Evolutionary conservation across 2,888 invertebrate species (phyloP).

Genomic region (Apamea monoglypha): DNA sequence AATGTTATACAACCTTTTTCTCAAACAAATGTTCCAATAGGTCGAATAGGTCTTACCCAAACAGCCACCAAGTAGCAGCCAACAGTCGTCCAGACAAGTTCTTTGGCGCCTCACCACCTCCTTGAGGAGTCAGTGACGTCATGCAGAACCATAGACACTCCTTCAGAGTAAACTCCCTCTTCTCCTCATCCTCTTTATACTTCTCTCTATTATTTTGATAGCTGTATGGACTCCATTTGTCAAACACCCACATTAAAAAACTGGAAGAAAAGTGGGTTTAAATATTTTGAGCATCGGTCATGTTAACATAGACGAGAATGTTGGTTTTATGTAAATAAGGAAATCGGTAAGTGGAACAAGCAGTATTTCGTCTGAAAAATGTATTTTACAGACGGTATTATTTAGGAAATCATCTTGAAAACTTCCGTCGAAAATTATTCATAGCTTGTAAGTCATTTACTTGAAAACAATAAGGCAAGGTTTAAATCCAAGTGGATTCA

Average conservation of each 20-base stretch:
- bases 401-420: background rate
- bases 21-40: background rate
- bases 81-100: constrained; percentile 98
- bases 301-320: background rate
- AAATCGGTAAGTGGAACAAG: background rate
- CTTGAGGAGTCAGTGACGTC: constrained; percentile 98
- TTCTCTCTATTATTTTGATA: constrained; percentile 98
- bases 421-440: background rate
- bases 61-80: constrained; percentile 99
- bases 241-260: constrained; percentile 98
- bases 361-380: background rate
- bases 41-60: constrained; percentile 91
- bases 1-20: background rate
- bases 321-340: constrained; percentile 7
- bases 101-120: constrained; percentile 98
- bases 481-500: background rate
- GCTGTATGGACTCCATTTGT: constrained; percentile 99
- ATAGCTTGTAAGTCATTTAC: background rate
- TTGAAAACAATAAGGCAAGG: background rate
- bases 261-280: constrained; percentile 83
- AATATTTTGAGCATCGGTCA: background rate
- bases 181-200: constrained; percentile 98
- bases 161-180: constrained; percentile 97
- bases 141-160: constrained; percentile 99
- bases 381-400: background rate